These are phyloP conservation scores for Chaetorhynchus papuensis DNA, from an alignment of 2,113 vertebrate genomes.

Conservation along the genomic window DNA sequence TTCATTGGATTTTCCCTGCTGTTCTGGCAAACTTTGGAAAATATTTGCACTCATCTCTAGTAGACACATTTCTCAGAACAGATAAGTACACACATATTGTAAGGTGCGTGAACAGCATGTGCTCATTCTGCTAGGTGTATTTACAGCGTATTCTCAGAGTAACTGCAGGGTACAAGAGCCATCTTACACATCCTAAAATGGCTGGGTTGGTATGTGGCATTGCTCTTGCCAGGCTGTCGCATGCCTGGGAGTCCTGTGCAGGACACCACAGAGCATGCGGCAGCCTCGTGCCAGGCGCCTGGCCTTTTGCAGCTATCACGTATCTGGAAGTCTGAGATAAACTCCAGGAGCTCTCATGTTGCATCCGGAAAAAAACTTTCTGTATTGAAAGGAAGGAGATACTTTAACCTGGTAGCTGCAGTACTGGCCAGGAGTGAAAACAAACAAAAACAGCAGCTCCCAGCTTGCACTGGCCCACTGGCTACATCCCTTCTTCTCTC, in stretches of 20 bases:
- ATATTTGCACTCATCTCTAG: background rate
- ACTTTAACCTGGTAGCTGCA: background rate
- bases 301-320: rapidly evolving
- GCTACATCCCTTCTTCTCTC: background rate
- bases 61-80: background rate
- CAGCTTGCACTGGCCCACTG: background rate
- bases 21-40: background rate
- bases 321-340: background rate
- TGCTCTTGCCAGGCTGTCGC: background rate
- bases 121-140: background rate
- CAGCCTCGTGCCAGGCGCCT: background rate
- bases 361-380: background rate
- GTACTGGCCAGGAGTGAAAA: background rate
- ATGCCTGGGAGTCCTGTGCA: background rate
- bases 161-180: background rate
- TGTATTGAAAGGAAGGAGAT: background rate
- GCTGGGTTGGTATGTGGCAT: rapidly evolving
- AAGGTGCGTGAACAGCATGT: background rate
- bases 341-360: background rate
- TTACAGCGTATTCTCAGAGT: background rate
- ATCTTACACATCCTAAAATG: background rate
- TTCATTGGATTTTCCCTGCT: background rate
- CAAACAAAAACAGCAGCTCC: background rate
- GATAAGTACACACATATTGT: background rate
- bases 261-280: background rate